Evolutionary conservation across 2,113 vertebrate genomes (phyloP).

Genomic region (Falcunculus frontatus): DNA sequence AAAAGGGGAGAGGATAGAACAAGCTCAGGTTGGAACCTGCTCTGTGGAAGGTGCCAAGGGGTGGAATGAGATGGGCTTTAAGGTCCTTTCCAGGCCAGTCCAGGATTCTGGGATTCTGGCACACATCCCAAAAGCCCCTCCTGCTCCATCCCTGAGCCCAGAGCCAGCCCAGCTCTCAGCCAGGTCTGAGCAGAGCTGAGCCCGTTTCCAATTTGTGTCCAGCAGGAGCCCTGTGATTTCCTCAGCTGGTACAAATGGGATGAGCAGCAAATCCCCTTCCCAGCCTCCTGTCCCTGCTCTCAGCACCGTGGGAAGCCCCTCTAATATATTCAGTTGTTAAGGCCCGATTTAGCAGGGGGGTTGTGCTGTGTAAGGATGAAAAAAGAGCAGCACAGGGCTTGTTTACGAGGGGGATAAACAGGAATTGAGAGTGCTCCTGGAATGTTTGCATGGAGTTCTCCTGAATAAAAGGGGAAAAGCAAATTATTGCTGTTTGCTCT

Average conservation of each 20-base stretch:
- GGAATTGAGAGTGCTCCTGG: neutral
- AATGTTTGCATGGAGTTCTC: neutral
- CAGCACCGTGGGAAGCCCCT: neutral
- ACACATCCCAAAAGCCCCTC: rapidly evolving
- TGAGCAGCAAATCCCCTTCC: neutral
- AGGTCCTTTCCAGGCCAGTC: neutral
- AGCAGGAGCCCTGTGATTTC: neutral
- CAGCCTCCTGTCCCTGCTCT: neutral
- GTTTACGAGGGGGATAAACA: neutral
- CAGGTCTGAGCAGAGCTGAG: neutral
- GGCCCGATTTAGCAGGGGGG: neutral
- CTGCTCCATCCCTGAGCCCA: rapidly evolving
- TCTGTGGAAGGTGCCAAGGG: neutral
- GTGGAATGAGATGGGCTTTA: rapidly evolving
- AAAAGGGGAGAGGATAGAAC: neutral
- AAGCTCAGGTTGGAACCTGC: neutral
- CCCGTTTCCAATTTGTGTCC: neutral
- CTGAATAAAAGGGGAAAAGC: neutral
- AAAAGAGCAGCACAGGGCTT: neutral
- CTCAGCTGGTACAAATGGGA: neutral
- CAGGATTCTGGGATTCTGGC: no score
- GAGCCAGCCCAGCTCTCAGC: neutral
- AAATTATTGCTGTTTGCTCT: constrained; percentile 26
- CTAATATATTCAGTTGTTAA: neutral
- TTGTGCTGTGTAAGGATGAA: neutral